phyloP scores from a whole-genome alignment of 2,888 invertebrate genomes.

The Drepana falcataria region DNA sequence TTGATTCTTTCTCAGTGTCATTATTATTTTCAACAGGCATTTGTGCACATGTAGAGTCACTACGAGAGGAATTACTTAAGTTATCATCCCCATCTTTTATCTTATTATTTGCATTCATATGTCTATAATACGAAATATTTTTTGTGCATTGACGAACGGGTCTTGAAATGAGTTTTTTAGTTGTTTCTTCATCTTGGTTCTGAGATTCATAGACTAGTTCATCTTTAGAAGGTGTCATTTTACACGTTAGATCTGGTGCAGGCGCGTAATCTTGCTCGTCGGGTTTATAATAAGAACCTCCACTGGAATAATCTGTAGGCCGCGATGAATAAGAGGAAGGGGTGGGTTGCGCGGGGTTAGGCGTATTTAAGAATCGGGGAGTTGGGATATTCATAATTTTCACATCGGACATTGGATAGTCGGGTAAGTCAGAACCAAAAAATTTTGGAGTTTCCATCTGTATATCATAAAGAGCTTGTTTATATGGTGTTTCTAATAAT shows the following conservation, averaged over 20 bases:
- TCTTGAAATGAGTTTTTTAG: slow-evolving; percentile 31
- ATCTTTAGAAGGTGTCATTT: slow-evolving; percentile 34
- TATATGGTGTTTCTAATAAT: slow-evolving; percentile 79
- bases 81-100: slow-evolving; percentile 30
- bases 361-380: slow-evolving; percentile 72
- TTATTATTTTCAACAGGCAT: slow-evolving; percentile 28
- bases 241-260: slow-evolving; percentile 42
- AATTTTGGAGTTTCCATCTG: slow-evolving; percentile 78
- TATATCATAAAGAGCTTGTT: slow-evolving; percentile 67
- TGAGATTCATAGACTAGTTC: slow-evolving; percentile 18
- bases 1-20: slow-evolving; percentile 15
- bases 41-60: slow-evolving; percentile 34
- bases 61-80: slow-evolving; percentile 28
- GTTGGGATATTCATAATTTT: slow-evolving; percentile 79
- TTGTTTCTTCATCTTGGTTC: slow-evolving; percentile 18
- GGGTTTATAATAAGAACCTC: slow-evolving; percentile 81
- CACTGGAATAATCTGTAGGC: slow-evolving; percentile 80
- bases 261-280: slow-evolving; percentile 77
- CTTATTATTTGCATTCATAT: slow-evolving; percentile 22
- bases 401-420: slow-evolving; percentile 70
- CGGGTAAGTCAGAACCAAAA: slow-evolving; percentile 62
- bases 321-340: slow-evolving; percentile 67
- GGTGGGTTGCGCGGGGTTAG: slow-evolving; percentile 51
- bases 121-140: slow-evolving; percentile 63
- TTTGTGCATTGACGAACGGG: slow-evolving; percentile 66